Evolutionary conservation across 37 sponge, comb jelly and placozoan species (phyloP).

Genomic region (Aphrocallistes beatrix): DNA sequence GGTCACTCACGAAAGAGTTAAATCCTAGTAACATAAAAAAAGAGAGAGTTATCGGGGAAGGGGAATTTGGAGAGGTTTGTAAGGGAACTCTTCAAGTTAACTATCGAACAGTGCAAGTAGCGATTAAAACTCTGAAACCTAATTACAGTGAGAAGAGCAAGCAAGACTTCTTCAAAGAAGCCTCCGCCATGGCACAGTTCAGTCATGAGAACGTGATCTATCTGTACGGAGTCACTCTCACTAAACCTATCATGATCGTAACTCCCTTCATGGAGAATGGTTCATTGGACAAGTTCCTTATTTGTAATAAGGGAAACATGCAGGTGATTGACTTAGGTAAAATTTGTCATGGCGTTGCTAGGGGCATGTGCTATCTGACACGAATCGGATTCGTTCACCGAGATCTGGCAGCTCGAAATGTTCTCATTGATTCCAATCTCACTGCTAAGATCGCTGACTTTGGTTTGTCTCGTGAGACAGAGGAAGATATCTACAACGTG

Average conservation of each 20-base stretch:
- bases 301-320: background rate
- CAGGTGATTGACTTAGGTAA: background rate
- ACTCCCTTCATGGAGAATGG: conserved; percentile 89
- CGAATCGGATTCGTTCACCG: background rate
- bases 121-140: background rate
- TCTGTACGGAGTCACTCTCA: background rate
- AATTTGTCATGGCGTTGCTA: background rate
- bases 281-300: conserved; percentile 67
- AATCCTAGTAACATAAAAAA: background rate
- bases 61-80: background rate
- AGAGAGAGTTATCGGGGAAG: background rate
- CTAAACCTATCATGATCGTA: conserved; percentile 73
- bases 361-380: background rate
- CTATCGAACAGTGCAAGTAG: background rate
- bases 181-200: background rate
- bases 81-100: background rate
- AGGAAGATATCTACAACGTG: conserved; percentile 22
- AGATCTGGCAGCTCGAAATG: background rate
- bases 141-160: conserved; percentile 5
- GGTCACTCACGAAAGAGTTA: background rate
- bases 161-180: background rate
- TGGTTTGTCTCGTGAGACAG: conserved; percentile 27
- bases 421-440: background rate
- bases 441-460: conserved; percentile 30
- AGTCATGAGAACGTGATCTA: background rate